phyloP scores from a whole-genome alignment of 2,888 invertebrate species.

The Xanthorhoe designata region DNA sequence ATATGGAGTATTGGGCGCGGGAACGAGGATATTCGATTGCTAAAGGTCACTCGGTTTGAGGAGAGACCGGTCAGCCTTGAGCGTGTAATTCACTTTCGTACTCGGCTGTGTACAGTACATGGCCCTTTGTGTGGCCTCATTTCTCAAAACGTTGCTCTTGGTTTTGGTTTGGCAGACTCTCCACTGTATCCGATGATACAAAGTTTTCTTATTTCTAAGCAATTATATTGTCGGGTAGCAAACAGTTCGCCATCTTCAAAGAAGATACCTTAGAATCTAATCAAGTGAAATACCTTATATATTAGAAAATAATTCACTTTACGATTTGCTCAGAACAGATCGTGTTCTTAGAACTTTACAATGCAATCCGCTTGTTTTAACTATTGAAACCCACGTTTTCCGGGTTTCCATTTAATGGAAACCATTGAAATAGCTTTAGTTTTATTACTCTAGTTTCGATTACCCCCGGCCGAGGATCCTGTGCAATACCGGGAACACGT shows the following conservation, averaged over 20 bases:
- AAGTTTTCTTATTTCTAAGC: background rate
- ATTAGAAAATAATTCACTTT: conserved; percentile 31
- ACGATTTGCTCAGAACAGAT: conserved; percentile 49
- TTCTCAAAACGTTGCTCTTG: conserved; percentile 62
- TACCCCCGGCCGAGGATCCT: conserved; percentile 52
- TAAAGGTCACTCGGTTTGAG: conserved; percentile 83
- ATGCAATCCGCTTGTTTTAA: conserved; percentile 51
- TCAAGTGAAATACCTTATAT: conserved; percentile 22
- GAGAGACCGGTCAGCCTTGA: conserved; percentile 84
- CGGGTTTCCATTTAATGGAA: conserved; percentile 58
- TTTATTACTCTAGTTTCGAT: conserved; percentile 64
- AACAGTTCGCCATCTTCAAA: conserved; percentile 7
- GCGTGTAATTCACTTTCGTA: conserved; percentile 81
- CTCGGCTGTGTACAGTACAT: conserved; percentile 61
- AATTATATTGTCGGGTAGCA: background rate
- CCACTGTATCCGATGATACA: conserved; percentile 1
- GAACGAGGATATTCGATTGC: conserved; percentile 79
- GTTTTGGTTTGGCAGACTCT: conserved; percentile 39
- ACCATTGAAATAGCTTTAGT: conserved; percentile 56
- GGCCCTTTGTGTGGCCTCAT: conserved; percentile 82
- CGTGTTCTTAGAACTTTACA: conserved; percentile 46
- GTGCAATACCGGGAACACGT: conserved; percentile 55
- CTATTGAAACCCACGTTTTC: conserved; percentile 55
- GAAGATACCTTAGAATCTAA: conserved; percentile 18
- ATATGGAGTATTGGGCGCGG: conserved; percentile 64